Evolutionary conservation across 2,888 invertebrate species (phyloP).

Genomic region (Acanthosepion lycidas): DNA sequence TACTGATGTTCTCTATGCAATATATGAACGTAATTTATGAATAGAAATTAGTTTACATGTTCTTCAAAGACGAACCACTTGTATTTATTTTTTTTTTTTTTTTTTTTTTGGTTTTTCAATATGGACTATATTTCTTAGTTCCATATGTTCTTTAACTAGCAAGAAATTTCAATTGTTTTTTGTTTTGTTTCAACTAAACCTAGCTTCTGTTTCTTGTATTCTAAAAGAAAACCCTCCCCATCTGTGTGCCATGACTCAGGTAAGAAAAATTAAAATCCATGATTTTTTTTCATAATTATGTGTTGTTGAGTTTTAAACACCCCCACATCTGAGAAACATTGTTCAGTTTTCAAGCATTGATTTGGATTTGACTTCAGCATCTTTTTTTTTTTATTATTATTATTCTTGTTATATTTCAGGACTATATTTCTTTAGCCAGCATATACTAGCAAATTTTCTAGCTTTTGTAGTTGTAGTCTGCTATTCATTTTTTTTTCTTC

Average conservation of each 20-base stretch:
- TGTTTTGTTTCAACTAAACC: background rate
- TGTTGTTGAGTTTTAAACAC: background rate
- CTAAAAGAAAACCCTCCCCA: conserved; percentile 33
- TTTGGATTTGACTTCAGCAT: background rate
- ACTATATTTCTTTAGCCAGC: background rate
- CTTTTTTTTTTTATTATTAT: background rate
- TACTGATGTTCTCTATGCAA: too few relatives aligned
- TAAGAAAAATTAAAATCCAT: background rate
- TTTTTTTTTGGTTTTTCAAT: background rate
- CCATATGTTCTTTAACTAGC: background rate
- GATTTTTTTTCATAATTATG: background rate
- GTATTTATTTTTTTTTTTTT: background rate
- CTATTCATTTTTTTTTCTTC: conserved; percentile 5
- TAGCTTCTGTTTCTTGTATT: conserved; percentile 15
- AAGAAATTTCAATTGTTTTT: conserved; percentile 13
- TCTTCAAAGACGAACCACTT: background rate
- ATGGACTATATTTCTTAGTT: background rate
- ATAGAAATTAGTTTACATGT: background rate
- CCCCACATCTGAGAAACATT: background rate
- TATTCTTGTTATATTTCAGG: background rate
- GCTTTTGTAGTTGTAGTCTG: conserved; percentile 23
- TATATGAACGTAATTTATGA: background rate
- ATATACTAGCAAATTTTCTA: background rate
- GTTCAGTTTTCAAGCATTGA: background rate
- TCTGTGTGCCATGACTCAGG: background rate